Base-by-base conservation (phyloP, 2,888 invertebrate species). In the Nudaria mundana region DNA sequence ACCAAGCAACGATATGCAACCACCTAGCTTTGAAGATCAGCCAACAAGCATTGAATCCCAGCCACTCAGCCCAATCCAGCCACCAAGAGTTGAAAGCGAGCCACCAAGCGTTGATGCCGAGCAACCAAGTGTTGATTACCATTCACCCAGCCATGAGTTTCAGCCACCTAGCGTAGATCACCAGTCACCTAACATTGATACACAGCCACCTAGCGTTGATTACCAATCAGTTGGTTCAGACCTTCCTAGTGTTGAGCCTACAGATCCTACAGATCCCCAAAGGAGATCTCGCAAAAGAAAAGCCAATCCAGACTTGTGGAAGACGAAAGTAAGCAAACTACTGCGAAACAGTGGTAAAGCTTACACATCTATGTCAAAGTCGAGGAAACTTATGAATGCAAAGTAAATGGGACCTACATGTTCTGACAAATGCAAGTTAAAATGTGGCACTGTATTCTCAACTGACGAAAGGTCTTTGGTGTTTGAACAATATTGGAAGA, bases 401-500 rank as follows among this genome's bases (percentile, higher is more conserved):
- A 40, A 34, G 18, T 30, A 16, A 26, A 26, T 32, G 23, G 30
- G 25, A 6, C 32, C 42, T 18, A 23, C 12, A 23, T 42, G 42
- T 37, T 10, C 24, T 12, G 33, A 33, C 14, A 42, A 37, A 25
- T 42, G 37, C 24, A 39, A 33, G 24, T 11, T 29, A 12, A 38
- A 43, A 38, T 42, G 37, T 30, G 12, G 24, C 5, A 25, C 28
- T 11, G 13, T 24, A 31, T 38, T 35, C 12, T 23, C 38, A 24
- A 16, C 8, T 23, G 23, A 23, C 8, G 23, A 23, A 23, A 23
- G 23, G 23, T 23, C 10, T 8, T 23, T 13, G 10, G 22, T 40
- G 8, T 37, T 35, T 37, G 34, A 44, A 24, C 16, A 37, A 2
- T 40, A 24, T 41, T 41, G 37, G 37, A n/a, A 11, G 5, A 29